Conservation (phyloP, 2,797 vertebrate genomes). For the Molossus molossus region DNA sequence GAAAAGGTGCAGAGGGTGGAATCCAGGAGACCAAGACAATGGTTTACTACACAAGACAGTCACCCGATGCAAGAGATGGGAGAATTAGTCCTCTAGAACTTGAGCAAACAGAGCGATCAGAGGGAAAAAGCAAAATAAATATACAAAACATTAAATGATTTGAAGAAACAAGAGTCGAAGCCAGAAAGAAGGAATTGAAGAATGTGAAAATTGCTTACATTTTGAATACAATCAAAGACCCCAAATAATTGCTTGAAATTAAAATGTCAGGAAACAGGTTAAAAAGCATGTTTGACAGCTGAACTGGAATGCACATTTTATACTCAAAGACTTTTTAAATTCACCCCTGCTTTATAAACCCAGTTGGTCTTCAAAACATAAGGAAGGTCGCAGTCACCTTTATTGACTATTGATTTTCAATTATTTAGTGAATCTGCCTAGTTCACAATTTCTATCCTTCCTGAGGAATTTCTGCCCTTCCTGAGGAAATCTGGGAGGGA, state of each 20-base stretch:
- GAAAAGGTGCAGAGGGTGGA: not conserved
- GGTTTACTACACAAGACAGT: not conserved
- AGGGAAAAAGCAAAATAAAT: not conserved
- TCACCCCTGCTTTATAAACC: not conserved
- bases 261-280: not conserved
- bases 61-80: not conserved
- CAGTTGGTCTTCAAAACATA: not conserved
- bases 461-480: not conserved
- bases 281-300: not conserved
- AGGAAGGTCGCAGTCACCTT: not conserved
- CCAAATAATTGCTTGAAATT: constrained; percentile 44
- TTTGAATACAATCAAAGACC: constrained; percentile 3
- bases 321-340: not conserved
- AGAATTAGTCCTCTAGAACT: not conserved
- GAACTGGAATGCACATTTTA: not conserved
- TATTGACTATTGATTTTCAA: not conserved
- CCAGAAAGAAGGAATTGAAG: not conserved
- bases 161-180: not conserved
- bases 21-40: not conserved
- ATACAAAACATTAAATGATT: not conserved
- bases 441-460: not conserved
- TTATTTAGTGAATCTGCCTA: not conserved
- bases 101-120: not conserved
- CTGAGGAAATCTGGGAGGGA: not conserved
- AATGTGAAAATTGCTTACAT: not conserved